phyloP scores from a whole-genome alignment of 35 echinoderm and acorn worm genomes.

The Ophiothrix spiculata region DNA sequence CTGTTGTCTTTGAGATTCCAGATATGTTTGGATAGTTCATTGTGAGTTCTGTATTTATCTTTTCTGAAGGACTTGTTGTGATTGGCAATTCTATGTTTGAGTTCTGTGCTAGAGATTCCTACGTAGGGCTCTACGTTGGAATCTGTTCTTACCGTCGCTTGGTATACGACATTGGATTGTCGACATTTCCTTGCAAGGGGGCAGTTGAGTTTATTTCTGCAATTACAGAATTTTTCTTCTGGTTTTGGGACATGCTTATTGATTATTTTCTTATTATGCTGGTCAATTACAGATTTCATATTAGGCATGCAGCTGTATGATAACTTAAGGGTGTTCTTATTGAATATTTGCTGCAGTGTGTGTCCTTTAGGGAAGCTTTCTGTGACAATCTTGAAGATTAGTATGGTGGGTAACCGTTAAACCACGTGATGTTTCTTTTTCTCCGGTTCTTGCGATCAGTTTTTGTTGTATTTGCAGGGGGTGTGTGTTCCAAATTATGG shows the following conservation, averaged over 20 bases:
- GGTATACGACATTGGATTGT: neutral
- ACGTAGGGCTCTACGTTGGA: conserved; percentile 9
- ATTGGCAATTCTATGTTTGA: conserved; percentile 9
- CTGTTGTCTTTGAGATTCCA: too few relatives aligned
- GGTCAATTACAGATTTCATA: conserved; percentile 14
- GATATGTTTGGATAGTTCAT: too few relatives aligned
- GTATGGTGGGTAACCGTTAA: conserved; percentile 16
- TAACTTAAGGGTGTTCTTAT: conserved; percentile 36
- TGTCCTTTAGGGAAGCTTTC: conserved; percentile 37
- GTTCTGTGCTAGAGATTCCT: neutral
- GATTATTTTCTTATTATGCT: conserved; percentile 12
- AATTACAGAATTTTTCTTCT: neutral
- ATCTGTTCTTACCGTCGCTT: conserved; percentile 17
- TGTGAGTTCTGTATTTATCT: conserved; percentile 2
- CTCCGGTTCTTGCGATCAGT: too few relatives aligned
- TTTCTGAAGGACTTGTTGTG: conserved; percentile 25
- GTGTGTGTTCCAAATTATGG: too few relatives aligned
- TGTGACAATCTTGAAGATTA: conserved; percentile 17
- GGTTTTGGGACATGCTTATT: neutral
- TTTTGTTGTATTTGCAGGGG: too few relatives aligned
- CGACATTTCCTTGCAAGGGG: neutral
- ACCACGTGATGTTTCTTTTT: conserved; percentile 23
- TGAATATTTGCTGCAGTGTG: conserved; percentile 11
- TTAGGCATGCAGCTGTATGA: conserved; percentile 37
- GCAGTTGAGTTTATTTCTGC: conserved; percentile 12